A percentile compares a stretch with the other conserved stretches of the same genome.
These are phyloP conservation scores for Ophion ellenae DNA, from an alignment of 2,888 invertebrate species.

Conservation along the genomic window DNA sequence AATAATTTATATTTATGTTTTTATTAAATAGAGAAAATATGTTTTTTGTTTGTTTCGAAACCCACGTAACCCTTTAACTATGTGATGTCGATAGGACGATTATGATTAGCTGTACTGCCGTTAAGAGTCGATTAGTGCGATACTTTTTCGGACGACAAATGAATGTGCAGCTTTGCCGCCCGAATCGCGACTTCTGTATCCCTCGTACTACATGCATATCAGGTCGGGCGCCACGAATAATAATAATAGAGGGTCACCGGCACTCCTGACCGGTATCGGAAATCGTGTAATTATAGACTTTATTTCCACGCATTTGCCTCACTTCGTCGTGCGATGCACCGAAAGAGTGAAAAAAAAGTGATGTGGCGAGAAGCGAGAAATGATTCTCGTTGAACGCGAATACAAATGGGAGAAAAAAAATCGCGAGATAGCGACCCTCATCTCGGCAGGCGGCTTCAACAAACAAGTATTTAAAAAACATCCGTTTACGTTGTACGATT, in stretches of 20 bases:
- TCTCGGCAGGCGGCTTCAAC: conserved; percentile 32
- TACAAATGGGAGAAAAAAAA: conserved; percentile 23
- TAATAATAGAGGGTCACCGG: conserved; percentile 57
- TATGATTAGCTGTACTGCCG: background rate
- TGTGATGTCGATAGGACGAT: background rate
- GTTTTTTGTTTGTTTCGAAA: too few species aligned
- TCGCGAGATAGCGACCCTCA: conserved; percentile 38
- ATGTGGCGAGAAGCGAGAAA: background rate
- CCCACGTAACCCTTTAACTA: too few species aligned
- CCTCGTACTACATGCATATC: conserved; percentile 10
- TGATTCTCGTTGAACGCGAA: background rate
- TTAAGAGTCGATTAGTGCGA: too few species aligned
- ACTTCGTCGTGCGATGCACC: background rate
- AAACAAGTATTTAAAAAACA: conserved; percentile 44
- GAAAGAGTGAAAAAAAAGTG: background rate
- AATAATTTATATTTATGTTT: too few species aligned
- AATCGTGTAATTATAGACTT: conserved; percentile 65
- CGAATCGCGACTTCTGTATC: conserved; percentile 16
- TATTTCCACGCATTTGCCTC: conserved; percentile 22
- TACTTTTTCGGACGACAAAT: background rate
- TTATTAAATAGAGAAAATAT: too few species aligned
- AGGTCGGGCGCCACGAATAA: conserved; percentile 37
- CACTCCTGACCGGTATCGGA: conserved; percentile 58
- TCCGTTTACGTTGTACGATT: background rate
- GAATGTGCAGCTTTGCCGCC: conserved; percentile 23